Conservation (phyloP, 2,888 invertebrate genomes). For the Scrobipalpa atriplicella region DNA sequence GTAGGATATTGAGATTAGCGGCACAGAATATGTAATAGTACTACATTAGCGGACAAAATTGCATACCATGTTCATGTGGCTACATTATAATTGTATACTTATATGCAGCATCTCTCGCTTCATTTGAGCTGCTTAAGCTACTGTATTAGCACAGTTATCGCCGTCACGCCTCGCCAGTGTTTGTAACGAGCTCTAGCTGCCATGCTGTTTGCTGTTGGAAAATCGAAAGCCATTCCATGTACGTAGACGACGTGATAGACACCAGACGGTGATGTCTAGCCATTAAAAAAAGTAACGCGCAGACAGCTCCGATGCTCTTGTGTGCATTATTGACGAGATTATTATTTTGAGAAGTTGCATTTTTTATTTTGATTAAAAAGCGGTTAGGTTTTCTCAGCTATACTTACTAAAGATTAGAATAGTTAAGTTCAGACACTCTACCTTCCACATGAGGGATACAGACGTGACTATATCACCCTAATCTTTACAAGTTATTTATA, state of each 20-base stretch:
- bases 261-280: conserved; percentile 4
- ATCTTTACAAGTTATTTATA: no score
- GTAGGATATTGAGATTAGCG: no score
- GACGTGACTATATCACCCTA: no score
- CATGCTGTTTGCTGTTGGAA: not conserved
- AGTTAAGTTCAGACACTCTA: no score
- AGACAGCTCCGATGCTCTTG: not conserved
- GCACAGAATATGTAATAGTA: no score
- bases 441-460: no score
- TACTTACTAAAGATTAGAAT: no score
- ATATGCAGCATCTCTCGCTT: not conserved
- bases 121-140: not conserved
- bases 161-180: conserved; percentile 7
- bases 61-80: not conserved
- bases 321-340: not conserved
- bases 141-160: conserved; percentile 4
- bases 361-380: no score
- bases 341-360: no score
- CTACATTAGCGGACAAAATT: no score
- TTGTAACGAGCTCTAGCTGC: not conserved
- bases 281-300: not conserved
- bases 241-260: not conserved
- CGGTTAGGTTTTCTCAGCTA: no score
- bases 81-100: not conserved
- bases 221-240: conserved; percentile 11